Percentiles rank a stretch among this genome's conserved stretches.
phyloP scores from a whole-genome alignment of 2,113 vertebrate species.

The Coptodon rendalli region DNA sequence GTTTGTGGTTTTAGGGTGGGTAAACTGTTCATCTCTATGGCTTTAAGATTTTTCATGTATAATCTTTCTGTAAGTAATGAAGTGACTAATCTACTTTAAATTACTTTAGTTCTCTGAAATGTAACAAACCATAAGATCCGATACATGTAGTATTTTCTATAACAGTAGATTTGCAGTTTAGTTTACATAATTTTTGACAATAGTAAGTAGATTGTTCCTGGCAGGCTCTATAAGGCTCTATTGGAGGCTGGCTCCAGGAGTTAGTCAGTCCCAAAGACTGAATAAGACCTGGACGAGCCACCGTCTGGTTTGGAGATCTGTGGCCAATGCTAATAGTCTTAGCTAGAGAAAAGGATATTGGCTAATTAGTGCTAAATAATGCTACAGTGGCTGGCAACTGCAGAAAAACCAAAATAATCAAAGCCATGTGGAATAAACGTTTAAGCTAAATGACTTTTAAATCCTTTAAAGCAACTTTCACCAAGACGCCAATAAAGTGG shows the following conservation, averaged over 20 bases:
- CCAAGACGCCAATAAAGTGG: neutral
- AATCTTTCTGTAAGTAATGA: neutral
- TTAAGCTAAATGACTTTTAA: neutral
- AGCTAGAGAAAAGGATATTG: neutral
- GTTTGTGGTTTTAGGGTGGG: rapidly evolving
- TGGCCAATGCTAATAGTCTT: neutral
- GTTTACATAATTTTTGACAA: neutral
- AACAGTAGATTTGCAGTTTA: neutral
- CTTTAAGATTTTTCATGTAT: neutral
- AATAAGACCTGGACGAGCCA: rapidly evolving
- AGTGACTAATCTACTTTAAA: neutral
- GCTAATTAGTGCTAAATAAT: neutral
- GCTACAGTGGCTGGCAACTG: neutral
- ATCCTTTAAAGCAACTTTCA: neutral
- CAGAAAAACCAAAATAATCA: rapidly evolving
- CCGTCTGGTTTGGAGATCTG: neutral
- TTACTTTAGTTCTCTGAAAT: neutral
- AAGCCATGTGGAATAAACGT: neutral
- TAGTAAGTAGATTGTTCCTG: neutral
- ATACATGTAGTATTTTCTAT: neutral
- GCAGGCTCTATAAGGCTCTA: neutral
- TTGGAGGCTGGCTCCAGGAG: neutral
- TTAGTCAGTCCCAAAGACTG: neutral
- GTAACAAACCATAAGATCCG: neutral
- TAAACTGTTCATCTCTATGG: neutral